These are phyloP conservation scores for Gavialis gangeticus DNA, from an alignment of 2,113 vertebrate species.

Conservation along the genomic window DNA sequence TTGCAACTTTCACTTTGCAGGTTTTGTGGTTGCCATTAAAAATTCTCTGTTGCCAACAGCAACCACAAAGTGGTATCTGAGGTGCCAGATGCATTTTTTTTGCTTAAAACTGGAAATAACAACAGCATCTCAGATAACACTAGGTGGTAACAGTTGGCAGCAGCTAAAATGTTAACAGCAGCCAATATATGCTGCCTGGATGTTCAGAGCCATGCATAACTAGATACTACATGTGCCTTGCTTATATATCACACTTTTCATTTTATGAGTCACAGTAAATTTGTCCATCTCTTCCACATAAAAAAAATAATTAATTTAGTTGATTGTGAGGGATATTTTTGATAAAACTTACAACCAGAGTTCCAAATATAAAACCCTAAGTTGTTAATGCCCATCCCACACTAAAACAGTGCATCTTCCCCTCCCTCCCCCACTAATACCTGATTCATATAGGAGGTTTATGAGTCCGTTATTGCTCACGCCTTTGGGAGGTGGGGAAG, in stretches of 20 bases:
- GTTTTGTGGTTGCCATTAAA: background rate
- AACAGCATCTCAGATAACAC: slow-evolving; percentile 8
- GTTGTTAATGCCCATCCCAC: background rate
- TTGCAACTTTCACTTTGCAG: accelerated
- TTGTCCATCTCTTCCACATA: slow-evolving; percentile 49
- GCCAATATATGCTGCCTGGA: slow-evolving; percentile 29
- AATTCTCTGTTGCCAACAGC: background rate
- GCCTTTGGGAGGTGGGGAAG: background rate
- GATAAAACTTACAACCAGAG: slow-evolving; percentile 30
- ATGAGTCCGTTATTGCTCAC: background rate
- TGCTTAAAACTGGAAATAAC: background rate
- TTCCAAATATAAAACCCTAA: background rate
- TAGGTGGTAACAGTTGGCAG: slow-evolving; percentile 66
- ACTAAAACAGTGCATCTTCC: background rate
- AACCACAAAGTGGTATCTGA: background rate
- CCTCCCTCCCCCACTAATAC: background rate
- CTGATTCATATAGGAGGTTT: background rate
- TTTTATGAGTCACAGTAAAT: slow-evolving; percentile 24
- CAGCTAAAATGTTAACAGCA: slow-evolving; percentile 17
- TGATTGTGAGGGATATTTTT: slow-evolving; percentile 45
- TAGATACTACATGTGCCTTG: background rate
- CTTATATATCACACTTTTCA: slow-evolving; percentile 44
- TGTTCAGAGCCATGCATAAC: slow-evolving; percentile 53
- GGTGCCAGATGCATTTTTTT: background rate
- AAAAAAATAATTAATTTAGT: slow-evolving; percentile 27